Base-by-base conservation (phyloP, 2,888 invertebrate genomes). In the Nymphalis c-album region DNA sequence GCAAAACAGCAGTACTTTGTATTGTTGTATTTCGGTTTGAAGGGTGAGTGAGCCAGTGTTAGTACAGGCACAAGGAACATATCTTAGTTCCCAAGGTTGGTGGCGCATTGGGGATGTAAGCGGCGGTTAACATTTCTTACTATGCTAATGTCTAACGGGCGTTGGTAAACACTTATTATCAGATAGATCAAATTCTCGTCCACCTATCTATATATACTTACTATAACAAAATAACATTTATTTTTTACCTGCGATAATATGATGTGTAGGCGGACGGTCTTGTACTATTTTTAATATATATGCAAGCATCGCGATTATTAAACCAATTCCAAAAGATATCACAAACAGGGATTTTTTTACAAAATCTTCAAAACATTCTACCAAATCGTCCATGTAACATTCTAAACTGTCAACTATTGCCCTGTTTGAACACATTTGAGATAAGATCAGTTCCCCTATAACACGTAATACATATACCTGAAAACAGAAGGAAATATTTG, bases 381-480 rank as follows among this genome's bases (percentile, higher is more conserved):
- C 74, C 55, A 89, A 63, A 6, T 87, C 84, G 17, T 84, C 84
- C 78, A 90, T 78, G 67, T 80, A 86, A 73, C 79, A 81, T 78
- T 86, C 85, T 61, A 85, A 62, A 50, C 71, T 76, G 45, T 77
- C 71, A 1, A 78, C 68, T 40, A 84, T 35, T 2, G 74, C 76
- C 51, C 75, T 69, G 69, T 76, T 74, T 50, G 80, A 73, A 78
- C 80, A 80, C 87, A 88, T 88, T 84, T 77, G 73, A 71, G 69
- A 69, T 73, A 59, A 60, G 78, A 71, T 64, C 60, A 58, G 35
- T 66, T 46, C 20, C 35, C n/a, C 61, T 86, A 89, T 73, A 89
- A 85, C 67, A 85, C 84, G 73, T 90, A 90, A 73, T 90, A 90
- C 59, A 90, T 87, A 70, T 88, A 90, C 90, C 90, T 90, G 80